Percentiles rank a stretch among this genome's conserved stretches.
These are phyloP conservation scores for Paramacrobiotus metropolitanus DNA, from an alignment of 1,140 invertebrate genomes.

Conservation along the genomic window DNA sequence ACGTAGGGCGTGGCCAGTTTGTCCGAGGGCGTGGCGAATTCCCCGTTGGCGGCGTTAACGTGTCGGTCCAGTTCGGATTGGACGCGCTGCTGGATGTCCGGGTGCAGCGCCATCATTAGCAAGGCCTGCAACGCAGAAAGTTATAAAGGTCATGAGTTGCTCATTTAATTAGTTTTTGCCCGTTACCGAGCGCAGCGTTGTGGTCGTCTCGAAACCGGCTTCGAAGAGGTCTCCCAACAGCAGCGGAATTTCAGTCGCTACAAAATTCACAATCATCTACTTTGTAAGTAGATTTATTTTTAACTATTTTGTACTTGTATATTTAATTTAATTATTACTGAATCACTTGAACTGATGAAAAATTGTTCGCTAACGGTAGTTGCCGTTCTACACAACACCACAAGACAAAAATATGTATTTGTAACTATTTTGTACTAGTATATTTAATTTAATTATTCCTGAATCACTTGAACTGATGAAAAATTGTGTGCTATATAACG, in stretches of 20 bases:
- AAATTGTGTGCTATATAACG: background rate
- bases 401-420: too few species aligned
- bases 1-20: background rate
- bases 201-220: background rate
- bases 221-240: background rate
- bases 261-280: background rate
- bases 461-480: background rate
- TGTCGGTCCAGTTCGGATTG: background rate
- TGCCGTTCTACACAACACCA: too few species aligned
- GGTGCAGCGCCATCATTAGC: background rate
- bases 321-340: too few species aligned
- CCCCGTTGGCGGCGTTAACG: background rate
- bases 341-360: too few species aligned
- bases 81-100: background rate
- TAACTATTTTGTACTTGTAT: too few species aligned
- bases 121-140: background rate
- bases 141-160: background rate
- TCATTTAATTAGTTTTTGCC: too few species aligned
- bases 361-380: too few species aligned
- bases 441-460: background rate
- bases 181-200: background rate
- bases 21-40: background rate
- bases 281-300: too few species aligned
- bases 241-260: background rate
- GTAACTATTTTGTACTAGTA: too few species aligned